A percentile compares a stretch with the other conserved stretches of the same genome.
These are phyloP conservation scores for Julus scandinavius DNA, from an alignment of 2,888 invertebrate species.

Conservation along the genomic window DNA sequence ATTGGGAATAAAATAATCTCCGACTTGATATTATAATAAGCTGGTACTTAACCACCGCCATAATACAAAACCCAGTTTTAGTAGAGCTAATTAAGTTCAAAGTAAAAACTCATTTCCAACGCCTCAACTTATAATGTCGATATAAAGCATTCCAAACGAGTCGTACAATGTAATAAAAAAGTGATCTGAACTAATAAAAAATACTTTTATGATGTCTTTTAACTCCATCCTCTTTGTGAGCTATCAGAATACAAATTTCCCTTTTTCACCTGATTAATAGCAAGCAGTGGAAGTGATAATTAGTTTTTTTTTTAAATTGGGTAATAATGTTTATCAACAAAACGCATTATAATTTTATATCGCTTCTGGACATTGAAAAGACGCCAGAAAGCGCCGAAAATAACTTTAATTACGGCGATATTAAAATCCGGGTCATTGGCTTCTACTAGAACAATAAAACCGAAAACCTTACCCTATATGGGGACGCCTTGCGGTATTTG, in stretches of 20 bases:
- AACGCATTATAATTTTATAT: background rate
- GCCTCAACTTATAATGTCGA: background rate
- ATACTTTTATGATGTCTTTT: background rate
- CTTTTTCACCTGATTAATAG: background rate
- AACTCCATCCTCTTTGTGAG: background rate
- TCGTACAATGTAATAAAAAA: background rate
- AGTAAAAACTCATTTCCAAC: background rate
- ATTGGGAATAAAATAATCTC: no score
- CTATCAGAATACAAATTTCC: background rate
- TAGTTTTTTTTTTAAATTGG: background rate
- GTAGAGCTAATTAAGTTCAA: no score
- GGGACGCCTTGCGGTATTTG: background rate
- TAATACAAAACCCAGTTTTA: no score
- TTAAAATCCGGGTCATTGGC: slow-evolving; percentile 42
- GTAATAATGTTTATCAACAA: slow-evolving; percentile 28
- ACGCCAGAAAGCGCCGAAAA: background rate
- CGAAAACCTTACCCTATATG: background rate
- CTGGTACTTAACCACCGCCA: no score
- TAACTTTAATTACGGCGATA: background rate
- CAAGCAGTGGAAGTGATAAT: slow-evolving; percentile 1
- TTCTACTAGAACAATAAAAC: background rate
- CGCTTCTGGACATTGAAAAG: background rate
- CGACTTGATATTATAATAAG: no score
- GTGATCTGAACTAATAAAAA: background rate
- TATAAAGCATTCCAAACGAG: background rate